These are phyloP conservation scores for Drosophila tropicalis DNA, from an alignment of 1,140 invertebrate genomes.

Conservation along the genomic window DNA sequence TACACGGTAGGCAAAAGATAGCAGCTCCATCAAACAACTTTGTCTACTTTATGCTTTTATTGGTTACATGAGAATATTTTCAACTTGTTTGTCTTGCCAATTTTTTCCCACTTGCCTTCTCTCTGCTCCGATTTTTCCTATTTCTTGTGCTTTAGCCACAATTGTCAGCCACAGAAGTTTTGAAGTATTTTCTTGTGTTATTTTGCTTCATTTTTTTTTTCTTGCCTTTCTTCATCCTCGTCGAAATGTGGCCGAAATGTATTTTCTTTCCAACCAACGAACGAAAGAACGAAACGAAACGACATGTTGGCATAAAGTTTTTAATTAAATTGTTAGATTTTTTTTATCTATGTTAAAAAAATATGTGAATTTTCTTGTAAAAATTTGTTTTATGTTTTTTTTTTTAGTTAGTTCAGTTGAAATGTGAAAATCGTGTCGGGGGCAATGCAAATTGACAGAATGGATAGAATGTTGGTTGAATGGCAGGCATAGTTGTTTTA, in stretches of 20 bases:
- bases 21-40: conserved; percentile 27
- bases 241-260: conserved; percentile 29
- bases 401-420: background rate
- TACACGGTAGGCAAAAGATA: background rate
- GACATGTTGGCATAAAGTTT: conserved; percentile 77
- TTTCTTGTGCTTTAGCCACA: conserved; percentile 47
- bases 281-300: conserved; percentile 40
- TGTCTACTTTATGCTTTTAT: conserved; percentile 73
- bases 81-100: conserved; percentile 30
- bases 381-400: background rate
- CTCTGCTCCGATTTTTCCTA: conserved; percentile 3
- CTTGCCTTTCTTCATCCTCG: conserved; percentile 25
- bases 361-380: conserved; percentile 7
- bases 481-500: background rate
- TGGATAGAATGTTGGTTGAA: conserved; percentile 4
- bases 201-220: conserved; percentile 34
- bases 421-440: background rate
- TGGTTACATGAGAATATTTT: conserved; percentile 75
- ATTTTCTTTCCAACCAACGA: conserved; percentile 26
- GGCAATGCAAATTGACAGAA: conserved; percentile 7
- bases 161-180: conserved; percentile 79
- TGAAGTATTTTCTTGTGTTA: conserved; percentile 62
- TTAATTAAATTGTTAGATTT: conserved; percentile 79
- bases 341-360: conserved; percentile 24
- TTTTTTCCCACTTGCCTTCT: conserved; percentile 12